These are phyloP conservation scores for Babyrousa celebensis DNA, from an alignment of 2,797 vertebrate genomes.

Conservation along the genomic window DNA sequence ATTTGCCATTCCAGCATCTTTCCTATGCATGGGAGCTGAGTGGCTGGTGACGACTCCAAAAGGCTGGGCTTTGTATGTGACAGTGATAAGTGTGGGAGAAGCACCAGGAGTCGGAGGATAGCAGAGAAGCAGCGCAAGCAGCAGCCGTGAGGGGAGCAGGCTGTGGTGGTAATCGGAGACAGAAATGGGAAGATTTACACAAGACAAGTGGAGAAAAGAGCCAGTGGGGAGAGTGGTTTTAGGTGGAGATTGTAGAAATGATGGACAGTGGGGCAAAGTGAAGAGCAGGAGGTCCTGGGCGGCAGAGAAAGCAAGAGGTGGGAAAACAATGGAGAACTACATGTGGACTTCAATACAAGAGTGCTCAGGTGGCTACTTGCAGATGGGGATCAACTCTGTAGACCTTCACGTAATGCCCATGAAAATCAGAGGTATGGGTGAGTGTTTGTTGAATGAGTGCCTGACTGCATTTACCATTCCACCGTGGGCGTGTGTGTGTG, in stretches of 20 bases:
- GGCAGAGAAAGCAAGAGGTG: neutral
- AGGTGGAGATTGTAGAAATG: neutral
- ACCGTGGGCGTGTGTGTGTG: neutral
- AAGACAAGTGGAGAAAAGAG: neutral
- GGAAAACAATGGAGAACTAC: neutral
- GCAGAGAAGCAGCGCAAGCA: neutral
- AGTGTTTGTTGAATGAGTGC: neutral
- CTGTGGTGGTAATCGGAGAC: neutral
- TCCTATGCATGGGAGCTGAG: rapidly evolving
- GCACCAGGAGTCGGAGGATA: neutral
- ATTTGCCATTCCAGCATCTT: neutral
- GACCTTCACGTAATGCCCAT: neutral
- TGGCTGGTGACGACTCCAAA: too few relatives aligned
- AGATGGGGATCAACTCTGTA: neutral
- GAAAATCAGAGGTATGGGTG: neutral
- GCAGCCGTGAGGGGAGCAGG: neutral
- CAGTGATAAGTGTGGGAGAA: neutral
- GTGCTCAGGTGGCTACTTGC: neutral
- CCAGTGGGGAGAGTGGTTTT: rapidly evolving
- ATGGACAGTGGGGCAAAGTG: too few relatives aligned
- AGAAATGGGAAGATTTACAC: neutral
- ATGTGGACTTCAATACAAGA: neutral
- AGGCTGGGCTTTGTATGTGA: neutral
- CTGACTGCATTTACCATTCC: rapidly evolving
- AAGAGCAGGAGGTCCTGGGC: neutral